phyloP scores from a whole-genome alignment of 2,797 vertebrate species.

The Lithobates sylvaticus region DNA sequence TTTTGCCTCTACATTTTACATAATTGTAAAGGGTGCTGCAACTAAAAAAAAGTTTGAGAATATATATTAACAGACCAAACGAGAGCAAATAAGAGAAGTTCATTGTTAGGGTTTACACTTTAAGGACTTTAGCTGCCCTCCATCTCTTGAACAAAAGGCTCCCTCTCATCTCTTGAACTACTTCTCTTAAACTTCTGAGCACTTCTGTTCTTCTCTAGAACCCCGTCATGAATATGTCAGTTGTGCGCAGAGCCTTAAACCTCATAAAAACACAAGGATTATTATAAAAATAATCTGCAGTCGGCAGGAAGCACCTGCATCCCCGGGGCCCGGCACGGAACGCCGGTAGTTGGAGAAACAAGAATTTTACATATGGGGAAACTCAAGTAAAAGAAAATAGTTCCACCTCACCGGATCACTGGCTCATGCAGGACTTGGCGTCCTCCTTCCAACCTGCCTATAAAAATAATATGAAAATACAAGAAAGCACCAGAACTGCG shows the following conservation, averaged over 20 bases:
- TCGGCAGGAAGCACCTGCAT: constrained; percentile 61
- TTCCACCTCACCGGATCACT: constrained; percentile 30
- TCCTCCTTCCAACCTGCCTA: neutral
- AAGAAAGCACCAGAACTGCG: neutral
- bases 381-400: constrained; percentile 40
- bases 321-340: neutral
- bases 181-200: no score
- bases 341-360: constrained; percentile 3
- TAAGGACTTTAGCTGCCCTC: no score
- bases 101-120: no score
- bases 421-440: neutral
- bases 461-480: constrained; percentile 19
- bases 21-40: no score
- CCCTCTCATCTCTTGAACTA: no score
- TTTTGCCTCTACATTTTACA: no score
- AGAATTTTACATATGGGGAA: constrained; percentile 32
- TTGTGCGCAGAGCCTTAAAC: constrained; percentile 60
- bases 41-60: no score
- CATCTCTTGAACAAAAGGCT: no score
- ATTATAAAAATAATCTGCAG: constrained; percentile 54
- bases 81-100: no score
- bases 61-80: no score
- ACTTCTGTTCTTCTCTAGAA: no score
- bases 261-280: constrained; percentile 48
- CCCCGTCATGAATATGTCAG: constrained; percentile 7